These are phyloP conservation scores for Ifrita kowaldi DNA, from an alignment of 2,113 vertebrate genomes.

Conservation along the genomic window DNA sequence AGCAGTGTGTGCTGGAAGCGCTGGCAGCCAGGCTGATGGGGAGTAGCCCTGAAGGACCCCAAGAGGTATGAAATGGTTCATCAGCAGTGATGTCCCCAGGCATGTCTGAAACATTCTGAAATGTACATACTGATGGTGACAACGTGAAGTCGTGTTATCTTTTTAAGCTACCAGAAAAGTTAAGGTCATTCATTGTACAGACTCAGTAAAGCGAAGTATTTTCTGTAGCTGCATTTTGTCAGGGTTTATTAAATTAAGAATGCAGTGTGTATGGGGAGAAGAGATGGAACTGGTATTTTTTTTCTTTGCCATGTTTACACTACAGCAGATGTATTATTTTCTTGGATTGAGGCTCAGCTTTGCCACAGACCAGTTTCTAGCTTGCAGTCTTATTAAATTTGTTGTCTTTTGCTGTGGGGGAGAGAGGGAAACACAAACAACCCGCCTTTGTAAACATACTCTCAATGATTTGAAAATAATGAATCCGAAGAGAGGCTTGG, in stretches of 20 bases:
- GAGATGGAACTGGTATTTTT: neutral
- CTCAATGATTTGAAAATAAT: neutral
- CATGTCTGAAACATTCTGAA: neutral
- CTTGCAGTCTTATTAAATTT: neutral
- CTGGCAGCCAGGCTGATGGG: neutral
- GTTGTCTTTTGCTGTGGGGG: neutral
- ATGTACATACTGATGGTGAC: fast-evolving
- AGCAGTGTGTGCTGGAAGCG: neutral
- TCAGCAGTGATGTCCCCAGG: neutral
- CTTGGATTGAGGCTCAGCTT: neutral
- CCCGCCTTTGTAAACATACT: neutral
- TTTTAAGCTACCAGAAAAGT: neutral
- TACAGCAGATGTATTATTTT: neutral
- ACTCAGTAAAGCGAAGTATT: neutral
- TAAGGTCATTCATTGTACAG: neutral
- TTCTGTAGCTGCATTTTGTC: neutral
- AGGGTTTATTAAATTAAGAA: neutral
- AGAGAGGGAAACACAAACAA: neutral
- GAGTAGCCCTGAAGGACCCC: neutral
- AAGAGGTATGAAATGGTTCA: neutral
- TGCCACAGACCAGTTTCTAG: neutral
- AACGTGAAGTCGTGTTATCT: neutral
- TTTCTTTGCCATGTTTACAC: neutral
- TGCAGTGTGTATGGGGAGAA: neutral
- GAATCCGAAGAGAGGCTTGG: neutral